Conservation (phyloP, 30 jellyfish, hydroid and myxozoan genomes). For the Calvadosia cruxmelitensis region DNA sequence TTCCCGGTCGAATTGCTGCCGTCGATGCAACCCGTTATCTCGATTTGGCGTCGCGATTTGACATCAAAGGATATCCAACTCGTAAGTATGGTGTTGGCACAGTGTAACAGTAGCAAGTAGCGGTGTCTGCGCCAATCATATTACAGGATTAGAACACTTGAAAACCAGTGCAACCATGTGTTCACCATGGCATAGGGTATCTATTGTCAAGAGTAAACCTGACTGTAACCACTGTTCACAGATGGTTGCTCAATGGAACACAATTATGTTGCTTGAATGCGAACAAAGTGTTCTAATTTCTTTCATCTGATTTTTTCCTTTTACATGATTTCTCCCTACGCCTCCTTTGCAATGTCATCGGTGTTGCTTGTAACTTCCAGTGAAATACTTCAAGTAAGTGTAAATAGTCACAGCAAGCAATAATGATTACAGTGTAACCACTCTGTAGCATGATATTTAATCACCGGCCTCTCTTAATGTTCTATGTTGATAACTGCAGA, state of each 20-base stretch:
- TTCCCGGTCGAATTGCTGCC: slow-evolving; percentile 23
- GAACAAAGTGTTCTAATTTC: neutral
- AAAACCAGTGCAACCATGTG: no score
- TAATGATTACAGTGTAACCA: no score
- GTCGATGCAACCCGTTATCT: slow-evolving; percentile 32
- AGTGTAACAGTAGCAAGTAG: no score
- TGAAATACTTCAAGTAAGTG: slow-evolving; percentile 59
- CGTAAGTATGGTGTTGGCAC: no score
- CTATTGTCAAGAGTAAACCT: no score
- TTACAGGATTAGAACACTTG: no score
- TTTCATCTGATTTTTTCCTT: neutral
- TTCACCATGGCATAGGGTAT: no score
- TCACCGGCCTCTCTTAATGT: neutral
- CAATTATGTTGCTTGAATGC: neutral
- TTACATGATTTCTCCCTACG: no score
- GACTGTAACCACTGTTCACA: no score
- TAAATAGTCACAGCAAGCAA: neutral
- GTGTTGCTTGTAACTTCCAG: no score
- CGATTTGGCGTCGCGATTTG: slow-evolving; percentile 24
- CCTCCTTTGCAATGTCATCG: no score
- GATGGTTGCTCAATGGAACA: neutral
- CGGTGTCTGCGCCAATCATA: no score
- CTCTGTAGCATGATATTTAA: neutral
- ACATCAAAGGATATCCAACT: slow-evolving; percentile 48
- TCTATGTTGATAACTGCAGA: neutral